Conservation (phyloP, 2,888 invertebrate genomes). For the Yponomeuta plumbellus region DNA sequence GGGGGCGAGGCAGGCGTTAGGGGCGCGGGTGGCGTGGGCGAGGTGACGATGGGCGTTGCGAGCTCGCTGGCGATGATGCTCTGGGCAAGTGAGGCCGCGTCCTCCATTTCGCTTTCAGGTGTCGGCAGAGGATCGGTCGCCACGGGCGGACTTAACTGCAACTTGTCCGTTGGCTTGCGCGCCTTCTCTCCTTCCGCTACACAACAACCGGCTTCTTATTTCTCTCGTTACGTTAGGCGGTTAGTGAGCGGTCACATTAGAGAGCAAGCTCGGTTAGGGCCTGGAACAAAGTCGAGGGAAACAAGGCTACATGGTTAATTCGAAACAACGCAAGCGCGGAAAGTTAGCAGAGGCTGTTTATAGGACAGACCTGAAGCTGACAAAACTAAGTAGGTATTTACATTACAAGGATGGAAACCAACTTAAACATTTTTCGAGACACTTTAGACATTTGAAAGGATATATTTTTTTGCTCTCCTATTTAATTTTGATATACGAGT, state of each 20-base stretch:
- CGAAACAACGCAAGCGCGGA: conserved; percentile 65
- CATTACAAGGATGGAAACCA: conserved; percentile 56
- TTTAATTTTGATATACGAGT: neutral
- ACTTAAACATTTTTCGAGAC: too few relatives aligned
- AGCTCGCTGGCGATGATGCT: conserved; percentile 70
- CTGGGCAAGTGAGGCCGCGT: conserved; percentile 65
- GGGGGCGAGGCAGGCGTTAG: conserved; percentile 33
- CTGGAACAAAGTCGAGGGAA: conserved; percentile 77
- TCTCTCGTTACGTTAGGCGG: conserved; percentile 69
- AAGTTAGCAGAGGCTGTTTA: conserved; percentile 58
- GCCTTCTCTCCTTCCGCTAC: conserved; percentile 51
- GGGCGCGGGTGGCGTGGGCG: conserved; percentile 43
- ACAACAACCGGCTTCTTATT: conserved; percentile 69
- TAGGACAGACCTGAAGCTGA: conserved; percentile 45
- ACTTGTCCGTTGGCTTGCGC: conserved; percentile 65
- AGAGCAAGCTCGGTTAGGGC: conserved; percentile 78
- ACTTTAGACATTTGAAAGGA: too few relatives aligned
- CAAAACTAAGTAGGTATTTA: conserved; percentile 26
- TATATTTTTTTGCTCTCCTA: too few relatives aligned
- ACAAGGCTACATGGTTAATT: conserved; percentile 69
- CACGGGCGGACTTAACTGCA: conserved; percentile 59
- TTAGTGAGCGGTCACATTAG: conserved; percentile 77
- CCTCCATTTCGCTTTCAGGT: conserved; percentile 71
- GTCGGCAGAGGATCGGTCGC: conserved; percentile 61
- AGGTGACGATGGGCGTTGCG: conserved; percentile 47